phyloP scores from a whole-genome alignment of 1,140 invertebrate genomes.

The Eurosta solidaginis region DNA sequence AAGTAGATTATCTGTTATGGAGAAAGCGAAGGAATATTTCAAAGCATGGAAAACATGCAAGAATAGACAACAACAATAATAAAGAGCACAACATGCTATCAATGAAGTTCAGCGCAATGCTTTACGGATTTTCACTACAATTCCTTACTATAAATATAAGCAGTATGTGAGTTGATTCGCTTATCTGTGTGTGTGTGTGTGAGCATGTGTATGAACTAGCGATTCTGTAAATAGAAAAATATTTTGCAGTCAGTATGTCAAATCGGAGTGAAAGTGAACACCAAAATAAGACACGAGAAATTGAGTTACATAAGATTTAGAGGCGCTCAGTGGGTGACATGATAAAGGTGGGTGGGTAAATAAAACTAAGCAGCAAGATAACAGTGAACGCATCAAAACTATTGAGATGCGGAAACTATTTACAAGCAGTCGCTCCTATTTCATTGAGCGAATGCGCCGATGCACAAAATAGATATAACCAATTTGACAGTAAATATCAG shows the following conservation, averaged over 20 bases:
- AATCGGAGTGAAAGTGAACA: neutral
- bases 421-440: too few relatives aligned
- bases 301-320: neutral
- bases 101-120: neutral
- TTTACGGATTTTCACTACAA: too few relatives aligned
- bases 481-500: conserved; percentile 9
- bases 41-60: neutral
- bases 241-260: conserved; percentile 22
- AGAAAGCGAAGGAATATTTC: neutral
- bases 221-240: neutral
- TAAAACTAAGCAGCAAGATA: too few relatives aligned
- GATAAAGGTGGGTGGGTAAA: too few relatives aligned
- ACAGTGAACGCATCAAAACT: too few relatives aligned
- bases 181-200: neutral
- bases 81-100: neutral
- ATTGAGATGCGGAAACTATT: too few relatives aligned
- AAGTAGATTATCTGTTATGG: neutral
- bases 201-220: neutral
- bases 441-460: neutral
- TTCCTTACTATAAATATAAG: too few relatives aligned
- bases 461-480: conserved; percentile 1
- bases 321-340: neutral
- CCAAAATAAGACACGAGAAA: neutral
- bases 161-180: neutral
- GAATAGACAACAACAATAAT: neutral